A percentile compares a stretch with the other conserved stretches of the same genome.
Conservation (phyloP, 2,888 invertebrate species). For the Emmelina monodactyla region DNA sequence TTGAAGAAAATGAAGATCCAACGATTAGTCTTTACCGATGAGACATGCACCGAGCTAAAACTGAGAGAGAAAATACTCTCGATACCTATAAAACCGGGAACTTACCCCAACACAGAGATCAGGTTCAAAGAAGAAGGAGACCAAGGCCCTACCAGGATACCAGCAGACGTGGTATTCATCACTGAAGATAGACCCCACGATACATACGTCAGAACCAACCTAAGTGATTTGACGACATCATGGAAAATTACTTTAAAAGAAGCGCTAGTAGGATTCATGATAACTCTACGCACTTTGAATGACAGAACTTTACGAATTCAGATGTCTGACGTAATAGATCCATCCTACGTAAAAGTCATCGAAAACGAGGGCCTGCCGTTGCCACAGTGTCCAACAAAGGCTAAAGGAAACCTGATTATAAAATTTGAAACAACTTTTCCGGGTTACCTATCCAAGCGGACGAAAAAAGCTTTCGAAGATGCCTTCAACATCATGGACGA, state of each 20-base stretch:
- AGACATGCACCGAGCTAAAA: slow-evolving; percentile 68
- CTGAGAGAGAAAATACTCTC: slow-evolving; percentile 76
- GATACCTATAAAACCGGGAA: slow-evolving; percentile 78
- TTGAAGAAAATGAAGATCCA: slow-evolving; percentile 86
- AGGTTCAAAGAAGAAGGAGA: slow-evolving; percentile 82
- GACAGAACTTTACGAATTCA: slow-evolving; percentile 71
- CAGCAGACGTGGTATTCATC: slow-evolving; percentile 79
- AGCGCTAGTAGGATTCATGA: slow-evolving; percentile 73
- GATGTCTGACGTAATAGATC: slow-evolving; percentile 75
- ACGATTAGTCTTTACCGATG: slow-evolving; percentile 72
- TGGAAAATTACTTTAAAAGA: slow-evolving; percentile 70
- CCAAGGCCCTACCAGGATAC: slow-evolving; percentile 75
- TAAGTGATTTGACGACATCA: slow-evolving; percentile 71
- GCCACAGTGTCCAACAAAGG: slow-evolving; percentile 63
- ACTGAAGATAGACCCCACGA: slow-evolving; percentile 76
- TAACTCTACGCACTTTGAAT: slow-evolving; percentile 75
- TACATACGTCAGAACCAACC: slow-evolving; percentile 68
- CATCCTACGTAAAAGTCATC: slow-evolving; percentile 73
- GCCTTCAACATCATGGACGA: slow-evolving; percentile 41
- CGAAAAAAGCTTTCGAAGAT: slow-evolving; percentile 44
- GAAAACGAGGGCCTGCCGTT: slow-evolving; percentile 78
- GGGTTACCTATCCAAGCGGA: slow-evolving; percentile 46
- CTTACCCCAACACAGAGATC: slow-evolving; percentile 75
- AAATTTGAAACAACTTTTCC: slow-evolving; percentile 65
- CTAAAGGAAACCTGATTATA: slow-evolving; percentile 74